phyloP scores from a whole-genome alignment of 2,113 vertebrate genomes.

The Hippocampus mohnikei region DNA sequence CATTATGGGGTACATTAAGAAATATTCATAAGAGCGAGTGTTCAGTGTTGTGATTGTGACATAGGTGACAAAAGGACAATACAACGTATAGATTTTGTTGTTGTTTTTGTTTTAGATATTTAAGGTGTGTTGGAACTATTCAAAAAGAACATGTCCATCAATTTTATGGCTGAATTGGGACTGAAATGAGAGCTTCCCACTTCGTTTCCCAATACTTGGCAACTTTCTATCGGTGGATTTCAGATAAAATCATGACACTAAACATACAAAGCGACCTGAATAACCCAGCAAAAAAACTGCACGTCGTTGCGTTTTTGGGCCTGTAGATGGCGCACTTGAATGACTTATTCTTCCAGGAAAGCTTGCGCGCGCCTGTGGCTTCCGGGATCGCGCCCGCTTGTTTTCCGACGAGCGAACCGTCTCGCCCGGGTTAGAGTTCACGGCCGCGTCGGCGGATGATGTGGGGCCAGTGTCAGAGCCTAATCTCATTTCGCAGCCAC shows the following conservation, averaged over 20 bases:
- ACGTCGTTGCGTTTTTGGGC: constrained; percentile 16
- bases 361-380: constrained; percentile 9
- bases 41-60: neutral
- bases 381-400: constrained; percentile 20
- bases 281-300: neutral
- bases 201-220: neutral
- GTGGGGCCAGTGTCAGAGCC: constrained; percentile 52
- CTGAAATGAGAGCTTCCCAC: neutral
- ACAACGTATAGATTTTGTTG: constrained; percentile 23
- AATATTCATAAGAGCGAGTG: neutral
- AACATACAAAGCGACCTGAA: neutral
- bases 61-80: constrained; percentile 21
- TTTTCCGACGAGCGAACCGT: neutral
- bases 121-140: constrained; percentile 8
- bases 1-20: neutral
- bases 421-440: constrained; percentile 72
- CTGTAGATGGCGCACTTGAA: constrained; percentile 71
- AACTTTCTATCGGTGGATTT: neutral
- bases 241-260: neutral
- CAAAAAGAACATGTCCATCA: constrained; percentile 28
- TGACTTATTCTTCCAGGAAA: constrained; percentile 25
- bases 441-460: constrained; percentile 57
- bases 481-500: constrained; percentile 64
- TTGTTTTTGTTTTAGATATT: neutral
- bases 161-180: neutral